A percentile compares a stretch with the other conserved stretches of the same genome.
phyloP scores from a whole-genome alignment of 2,113 vertebrate species.

The Brachyistius frenatus region DNA sequence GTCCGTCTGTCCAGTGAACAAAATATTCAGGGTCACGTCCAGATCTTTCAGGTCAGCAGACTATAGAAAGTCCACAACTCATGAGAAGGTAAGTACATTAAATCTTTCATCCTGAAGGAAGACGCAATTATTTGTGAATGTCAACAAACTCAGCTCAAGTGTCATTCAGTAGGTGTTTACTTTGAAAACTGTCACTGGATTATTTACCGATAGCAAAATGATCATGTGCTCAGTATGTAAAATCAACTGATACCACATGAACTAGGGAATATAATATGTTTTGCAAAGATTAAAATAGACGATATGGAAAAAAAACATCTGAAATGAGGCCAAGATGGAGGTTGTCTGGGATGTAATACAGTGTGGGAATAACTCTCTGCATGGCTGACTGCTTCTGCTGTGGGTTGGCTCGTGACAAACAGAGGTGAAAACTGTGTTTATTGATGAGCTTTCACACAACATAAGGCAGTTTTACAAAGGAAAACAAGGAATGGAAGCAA shows the following conservation, averaged over 20 bases:
- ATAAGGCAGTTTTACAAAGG: neutral
- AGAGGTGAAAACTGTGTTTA: conserved; percentile 35
- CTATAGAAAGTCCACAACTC: too few relatives aligned
- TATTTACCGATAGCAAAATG: neutral
- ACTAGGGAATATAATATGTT: conserved; percentile 4
- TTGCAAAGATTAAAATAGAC: conserved; percentile 24
- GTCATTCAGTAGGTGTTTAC: too few relatives aligned
- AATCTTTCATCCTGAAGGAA: too few relatives aligned
- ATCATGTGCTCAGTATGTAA: neutral
- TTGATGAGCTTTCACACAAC: conserved; percentile 17
- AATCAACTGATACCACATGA: neutral
- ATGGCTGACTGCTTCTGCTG: conserved; percentile 26
- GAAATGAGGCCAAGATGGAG: conserved; percentile 36
- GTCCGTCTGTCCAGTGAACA: too few relatives aligned
- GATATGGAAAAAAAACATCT: neutral
- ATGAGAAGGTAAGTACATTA: too few relatives aligned
- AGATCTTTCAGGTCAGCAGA: too few relatives aligned
- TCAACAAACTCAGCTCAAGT: too few relatives aligned
- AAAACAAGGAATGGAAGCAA: conserved; percentile 7
- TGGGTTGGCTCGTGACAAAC: conserved; percentile 50
- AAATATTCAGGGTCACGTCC: too few relatives aligned
- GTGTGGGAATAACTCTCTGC: conserved; percentile 46
- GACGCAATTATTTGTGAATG: too few relatives aligned
- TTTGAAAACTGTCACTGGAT: too few relatives aligned
- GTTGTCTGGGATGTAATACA: conserved; percentile 42